These are phyloP conservation scores for fruit fly (Drosophila melanogaster) DNA, from an alignment of 1,140 invertebrate species.

Conservation along the genomic window DNA sequence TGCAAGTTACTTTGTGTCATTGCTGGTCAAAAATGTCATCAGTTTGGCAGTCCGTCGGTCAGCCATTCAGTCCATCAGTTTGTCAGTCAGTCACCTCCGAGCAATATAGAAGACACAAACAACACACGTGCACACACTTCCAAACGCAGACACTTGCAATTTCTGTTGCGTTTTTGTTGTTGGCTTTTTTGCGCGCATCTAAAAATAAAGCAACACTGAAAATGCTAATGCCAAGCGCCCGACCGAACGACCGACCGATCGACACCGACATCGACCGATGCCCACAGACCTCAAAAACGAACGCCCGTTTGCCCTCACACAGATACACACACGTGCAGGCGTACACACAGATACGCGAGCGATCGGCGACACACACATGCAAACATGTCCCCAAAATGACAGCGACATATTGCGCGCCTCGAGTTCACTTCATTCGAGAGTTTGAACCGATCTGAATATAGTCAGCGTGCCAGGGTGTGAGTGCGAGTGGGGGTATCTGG, in stretches of 20 bases:
- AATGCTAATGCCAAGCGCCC: slow-evolving; percentile 55
- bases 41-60: slow-evolving; percentile 36
- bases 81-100: slow-evolving; percentile 54
- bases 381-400: slow-evolving; percentile 47
- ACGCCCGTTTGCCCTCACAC: slow-evolving; percentile 51
- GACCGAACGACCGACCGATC: slow-evolving; percentile 51
- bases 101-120: slow-evolving; percentile 31
- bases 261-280: slow-evolving; percentile 53
- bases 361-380: slow-evolving; percentile 3
- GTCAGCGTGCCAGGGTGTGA: slow-evolving; percentile 14
- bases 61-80: slow-evolving; percentile 18
- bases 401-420: slow-evolving; percentile 51
- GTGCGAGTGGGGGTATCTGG: slow-evolving; percentile 25
- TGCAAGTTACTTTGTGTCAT: slow-evolving; percentile 56
- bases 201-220: slow-evolving; percentile 64
- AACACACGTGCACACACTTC: slow-evolving; percentile 7
- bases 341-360: slow-evolving; percentile 15
- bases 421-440: slow-evolving; percentile 47
- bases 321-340: slow-evolving; percentile 22
- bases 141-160: slow-evolving; percentile 64
- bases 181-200: slow-evolving; percentile 72
- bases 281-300: slow-evolving; percentile 51
- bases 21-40: slow-evolving; percentile 56
- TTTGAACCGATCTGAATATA: slow-evolving; percentile 51
- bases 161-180: slow-evolving; percentile 47